Evolutionary conservation across 1,140 invertebrate species (phyloP), one percentile per base, ranked within the genome.

Genomic region (Limonius californicus): DNA sequence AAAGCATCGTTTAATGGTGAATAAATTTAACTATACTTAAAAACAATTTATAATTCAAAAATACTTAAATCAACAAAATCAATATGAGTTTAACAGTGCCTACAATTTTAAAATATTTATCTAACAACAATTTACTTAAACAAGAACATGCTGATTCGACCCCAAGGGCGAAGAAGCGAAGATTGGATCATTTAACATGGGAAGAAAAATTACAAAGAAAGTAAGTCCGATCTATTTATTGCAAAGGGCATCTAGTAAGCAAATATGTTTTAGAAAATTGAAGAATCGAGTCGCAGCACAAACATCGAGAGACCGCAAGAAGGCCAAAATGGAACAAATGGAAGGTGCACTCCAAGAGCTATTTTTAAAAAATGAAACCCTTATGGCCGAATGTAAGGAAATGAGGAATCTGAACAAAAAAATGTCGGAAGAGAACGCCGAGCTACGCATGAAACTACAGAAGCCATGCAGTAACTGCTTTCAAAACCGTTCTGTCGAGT

Each of bases 221-320:
- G 89, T 91, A 80, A 82, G 88, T 84, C 12, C 20, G 6, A 3
- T 18, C n/a, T n/a, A n/a, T n/a, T n/a, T n/a, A n/a, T n/a, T n/a
- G n/a, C n/a, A n/a, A n/a, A n/a, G n/a, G n/a, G n/a, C 43, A 45
- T 45, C 27, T 6, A 32, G 27, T 6, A 32, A 45, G 23, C 23
- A 27, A 3, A 27, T 27, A 27, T 18, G 18, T 50, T 50, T 18
- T 74, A 95, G 96, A 76, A 98, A 98, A 81, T 75, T 98, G 66
- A 98, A 98, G 77, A 99, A 98, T 76, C 82, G 96, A 70, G 93
- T 98, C 12, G 96, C 97, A 32, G 97, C 97, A n/a, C 96, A 99
- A 77, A 96, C 92, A 39, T 97, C 96, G 0, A 82, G 97, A 55
- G 97, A 99, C 77, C 84, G 94, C n/a, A 98, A 98, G 74, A 98